Conservation (phyloP, 2,888 invertebrate species). For the Fragum sueziense region DNA sequence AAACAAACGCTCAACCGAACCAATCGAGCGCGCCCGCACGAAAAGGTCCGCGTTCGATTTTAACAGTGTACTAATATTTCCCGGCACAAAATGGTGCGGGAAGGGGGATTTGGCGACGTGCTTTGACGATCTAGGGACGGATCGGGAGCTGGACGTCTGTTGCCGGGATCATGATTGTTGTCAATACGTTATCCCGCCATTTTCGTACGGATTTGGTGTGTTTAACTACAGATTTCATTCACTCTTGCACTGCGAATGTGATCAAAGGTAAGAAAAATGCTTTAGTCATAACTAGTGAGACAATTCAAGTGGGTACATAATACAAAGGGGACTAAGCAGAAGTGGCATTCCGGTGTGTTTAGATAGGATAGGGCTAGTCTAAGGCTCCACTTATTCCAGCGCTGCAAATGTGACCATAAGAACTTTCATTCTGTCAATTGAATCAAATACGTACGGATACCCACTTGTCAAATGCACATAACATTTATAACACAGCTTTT, state of each 20-base stretch:
- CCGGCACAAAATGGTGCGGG: constrained; percentile 97
- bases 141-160: constrained; percentile 92
- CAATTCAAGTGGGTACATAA: no score
- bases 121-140: constrained; percentile 92
- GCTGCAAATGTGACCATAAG: no score
- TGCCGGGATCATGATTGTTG: constrained; percentile 95
- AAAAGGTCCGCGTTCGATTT: constrained; percentile 57
- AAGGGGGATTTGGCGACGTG: constrained; percentile 91
- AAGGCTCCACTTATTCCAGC: no score
- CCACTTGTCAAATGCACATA: no score
- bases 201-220: constrained; percentile 91
- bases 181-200: constrained; percentile 91
- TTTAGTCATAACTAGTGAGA: no score
- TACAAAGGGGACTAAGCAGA: no score
- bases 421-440: no score
- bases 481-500: no score
- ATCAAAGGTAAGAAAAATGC: constrained; percentile 87
- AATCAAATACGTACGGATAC: no score
- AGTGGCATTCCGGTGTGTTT: no score
- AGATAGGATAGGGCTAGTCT: no score
- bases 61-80: constrained; percentile 87
- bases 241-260: constrained; percentile 95
- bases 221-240: constrained; percentile 96
- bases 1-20: constrained; percentile 46
- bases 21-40: constrained; percentile 42